Evolutionary conservation across 2,888 invertebrate species (phyloP), one percentile per base, ranked within the genome.

Genomic region (Cephus pulcher): DNA sequence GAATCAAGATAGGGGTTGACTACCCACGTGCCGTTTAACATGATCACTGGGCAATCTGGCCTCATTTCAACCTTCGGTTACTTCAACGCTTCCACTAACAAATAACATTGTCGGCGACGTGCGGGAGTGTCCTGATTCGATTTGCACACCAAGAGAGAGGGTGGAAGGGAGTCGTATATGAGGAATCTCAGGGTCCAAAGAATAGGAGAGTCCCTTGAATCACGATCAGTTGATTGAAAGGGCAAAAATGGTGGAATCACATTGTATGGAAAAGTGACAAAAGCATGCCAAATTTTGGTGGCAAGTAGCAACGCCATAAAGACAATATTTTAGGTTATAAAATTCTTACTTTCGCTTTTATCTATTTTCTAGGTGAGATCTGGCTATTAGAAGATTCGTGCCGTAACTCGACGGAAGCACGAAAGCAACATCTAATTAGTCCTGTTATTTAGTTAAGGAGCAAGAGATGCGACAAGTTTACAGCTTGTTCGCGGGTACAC

Each of bases 11-110:
- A 80, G 77, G 80, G 79, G 77, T 23, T 88, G 88, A 87, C 86
- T 85, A 85, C 86, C 88, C 91, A 91, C 91, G 91, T 91, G 90
- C 88, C 90, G 87, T 89, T 91, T 91, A 91, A 91, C 91, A 90
- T 88, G 91, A 91, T 91, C 91, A 91, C 88, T 86, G 89, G 87
- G 86, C 91, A 91, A 91, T 91, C 90, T 91, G 91, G 90, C 89
- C 91, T 91, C 91, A 90, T 91, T 91, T 91, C 91, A 91, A 89
- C 88, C 90, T 89, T 87, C 87, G 88, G 88, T 89, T 90, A 88
- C 89, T 90, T 87, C 88, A 88, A 89, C 89, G 90, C 90, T 89
- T 88, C 89, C 87, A 86, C 91, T 90, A 90, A 91, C 90, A 90
- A 91, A 91, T 90, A 91, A 91, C 87, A 91, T 91, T 90, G 90